Conservation (phyloP, 2,113 vertebrate genomes). For the Echinops telfairi region DNA sequence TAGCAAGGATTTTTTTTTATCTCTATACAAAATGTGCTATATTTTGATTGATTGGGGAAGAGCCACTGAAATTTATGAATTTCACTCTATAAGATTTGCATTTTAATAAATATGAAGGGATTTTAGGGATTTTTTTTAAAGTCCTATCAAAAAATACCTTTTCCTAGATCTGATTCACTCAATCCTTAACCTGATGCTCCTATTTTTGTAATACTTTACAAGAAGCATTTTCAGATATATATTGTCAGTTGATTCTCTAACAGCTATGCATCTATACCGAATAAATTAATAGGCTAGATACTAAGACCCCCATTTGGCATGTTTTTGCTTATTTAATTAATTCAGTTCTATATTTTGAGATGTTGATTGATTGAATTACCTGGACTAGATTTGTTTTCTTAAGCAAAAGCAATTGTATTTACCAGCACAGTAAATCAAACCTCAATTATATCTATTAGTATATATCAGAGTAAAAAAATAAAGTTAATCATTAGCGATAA, state of each 20-base stretch:
- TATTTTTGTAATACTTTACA: not conserved
- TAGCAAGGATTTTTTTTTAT: not conserved
- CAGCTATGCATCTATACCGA: not conserved
- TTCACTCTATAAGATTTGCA: not conserved
- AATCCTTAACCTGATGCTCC: not conserved
- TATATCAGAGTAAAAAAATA: not conserved
- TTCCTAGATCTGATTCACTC: not conserved
- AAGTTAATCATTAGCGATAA: not conserved
- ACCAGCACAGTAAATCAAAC: not conserved
- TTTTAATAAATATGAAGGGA: not conserved
- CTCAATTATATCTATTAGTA: not conserved
- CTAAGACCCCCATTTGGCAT: not conserved
- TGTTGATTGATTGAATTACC: not conserved
- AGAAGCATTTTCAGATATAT: not conserved
- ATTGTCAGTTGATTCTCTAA: not conserved
- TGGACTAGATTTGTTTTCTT: not conserved
- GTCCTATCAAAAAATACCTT: not conserved
- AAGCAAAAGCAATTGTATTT: not conserved
- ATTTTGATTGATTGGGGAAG: not conserved
- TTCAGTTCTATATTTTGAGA: conserved; percentile 41
- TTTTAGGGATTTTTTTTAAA: not conserved
- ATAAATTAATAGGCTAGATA: not conserved
- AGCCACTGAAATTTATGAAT: not conserved
- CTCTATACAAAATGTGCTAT: not conserved
- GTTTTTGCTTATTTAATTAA: not conserved